Percentiles rank a stretch among this genome's conserved stretches.
Evolutionary conservation across 2,113 vertebrate genomes (phyloP).

Genomic region (Tychaedon coryphoeus): DNA sequence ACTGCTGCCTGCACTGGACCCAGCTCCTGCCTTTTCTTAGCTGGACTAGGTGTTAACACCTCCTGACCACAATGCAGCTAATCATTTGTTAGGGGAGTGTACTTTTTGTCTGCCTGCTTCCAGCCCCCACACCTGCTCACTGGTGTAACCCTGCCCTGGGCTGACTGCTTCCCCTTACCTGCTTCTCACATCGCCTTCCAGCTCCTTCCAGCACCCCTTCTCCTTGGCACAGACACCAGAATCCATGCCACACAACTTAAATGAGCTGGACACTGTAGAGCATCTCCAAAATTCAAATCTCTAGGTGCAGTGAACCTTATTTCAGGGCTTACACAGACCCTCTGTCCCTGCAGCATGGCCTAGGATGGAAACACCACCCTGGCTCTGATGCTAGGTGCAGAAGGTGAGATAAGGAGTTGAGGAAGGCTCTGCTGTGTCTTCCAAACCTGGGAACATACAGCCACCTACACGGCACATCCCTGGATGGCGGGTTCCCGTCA

Average conservation of each 20-base stretch:
- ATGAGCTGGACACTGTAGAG: rapidly evolving
- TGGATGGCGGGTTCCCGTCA: background rate
- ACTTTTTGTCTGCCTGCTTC: background rate
- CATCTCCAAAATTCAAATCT: background rate
- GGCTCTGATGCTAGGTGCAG: background rate
- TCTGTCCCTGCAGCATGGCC: background rate
- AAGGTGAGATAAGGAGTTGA: background rate
- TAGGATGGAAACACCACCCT: background rate
- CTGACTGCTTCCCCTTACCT: background rate
- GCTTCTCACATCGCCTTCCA: background rate
- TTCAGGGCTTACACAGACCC: background rate
- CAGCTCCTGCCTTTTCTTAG: background rate
- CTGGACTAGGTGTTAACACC: background rate
- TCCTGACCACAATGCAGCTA: rapidly evolving
- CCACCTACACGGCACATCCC: rapidly evolving
- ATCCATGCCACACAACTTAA: background rate
- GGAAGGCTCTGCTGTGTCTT: background rate
- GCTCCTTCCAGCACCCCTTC: background rate
- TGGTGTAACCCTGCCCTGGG: rapidly evolving
- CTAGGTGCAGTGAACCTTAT: background rate
- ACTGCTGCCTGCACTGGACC: background rate
- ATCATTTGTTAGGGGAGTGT: background rate
- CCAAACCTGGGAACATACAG: rapidly evolving
- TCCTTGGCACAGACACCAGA: background rate
- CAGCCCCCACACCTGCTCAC: background rate